Percentiles rank a stretch among this genome's conserved stretches.
These are phyloP conservation scores for Synanthedon myopaeformis DNA, from an alignment of 2,888 invertebrate genomes.

Conservation along the genomic window DNA sequence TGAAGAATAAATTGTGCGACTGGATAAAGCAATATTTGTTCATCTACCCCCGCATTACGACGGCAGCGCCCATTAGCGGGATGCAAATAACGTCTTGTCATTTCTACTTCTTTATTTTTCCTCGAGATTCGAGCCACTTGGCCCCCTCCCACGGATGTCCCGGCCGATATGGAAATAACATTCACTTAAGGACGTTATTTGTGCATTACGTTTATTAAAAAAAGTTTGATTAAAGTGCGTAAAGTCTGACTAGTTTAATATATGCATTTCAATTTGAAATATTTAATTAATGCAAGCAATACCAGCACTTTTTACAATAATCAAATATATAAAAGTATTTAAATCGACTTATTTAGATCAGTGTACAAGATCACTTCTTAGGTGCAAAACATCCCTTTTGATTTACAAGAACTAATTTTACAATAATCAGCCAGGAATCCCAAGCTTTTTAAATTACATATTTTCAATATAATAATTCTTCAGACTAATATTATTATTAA, in stretches of 20 bases:
- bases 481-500: no score
- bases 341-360: no score
- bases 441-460: no score
- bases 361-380: no score
- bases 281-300: no score
- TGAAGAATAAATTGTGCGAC: slow-evolving; percentile 65
- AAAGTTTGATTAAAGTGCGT: background rate
- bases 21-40: slow-evolving; percentile 71
- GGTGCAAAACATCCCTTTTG: no score
- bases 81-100: slow-evolving; percentile 71
- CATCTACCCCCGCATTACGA: slow-evolving; percentile 67
- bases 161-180: slow-evolving; percentile 30
- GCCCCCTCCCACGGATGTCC: slow-evolving; percentile 28
- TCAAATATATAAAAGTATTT: no score
- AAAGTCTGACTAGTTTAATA: background rate
- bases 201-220: background rate
- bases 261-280: background rate
- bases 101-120: slow-evolving; percentile 67
- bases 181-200: slow-evolving; percentile 11
- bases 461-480: no score
- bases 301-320: no score
- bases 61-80: slow-evolving; percentile 62
- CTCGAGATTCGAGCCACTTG: slow-evolving; percentile 38
- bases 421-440: no score
- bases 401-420: no score